Evolutionary conservation across 30 jellyfish, hydroid and myxozoan genomes (phyloP), one percentile per base, ranked within the genome.

Genomic region (Aurelia coerulea): DNA sequence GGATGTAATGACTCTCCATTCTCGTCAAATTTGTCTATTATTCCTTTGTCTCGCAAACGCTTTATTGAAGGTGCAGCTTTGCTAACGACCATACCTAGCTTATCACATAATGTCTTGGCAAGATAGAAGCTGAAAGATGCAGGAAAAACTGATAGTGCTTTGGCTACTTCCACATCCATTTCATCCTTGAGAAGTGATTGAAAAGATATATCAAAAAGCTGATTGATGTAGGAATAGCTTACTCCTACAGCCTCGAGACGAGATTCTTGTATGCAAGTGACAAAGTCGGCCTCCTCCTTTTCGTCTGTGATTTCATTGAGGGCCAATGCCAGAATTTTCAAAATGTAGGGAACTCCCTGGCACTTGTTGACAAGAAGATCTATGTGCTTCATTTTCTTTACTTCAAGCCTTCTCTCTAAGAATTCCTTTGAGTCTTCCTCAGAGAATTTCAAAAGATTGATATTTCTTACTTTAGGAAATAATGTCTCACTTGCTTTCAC

Each of bases 41-140:
- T 60, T 23, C 69, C 69, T 60, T 23, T 60, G 32, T 60, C 69
- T 60, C 69, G 3, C 69, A 60, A 60, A 60, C 69, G 69, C 35
- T 60, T 60, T n/a, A 60, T 23, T 16, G 35, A 8, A 42, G 53
- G 10, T 0, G 53, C 53, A 42, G 10, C 10, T 3, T 4, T 42
- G 35, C 35, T 23, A 5, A 60, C 35, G 32, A 23, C 10, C 35
- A 60, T n/a, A 8, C 35, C 35, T 6, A 60, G 13, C 69, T 60
- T 60, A 60, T 23, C 32, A 60, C 69, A 60, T 16, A 60, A 23
- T n/a, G 32, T 5, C 35, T 60, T 60, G 35, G 69, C 69, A 16
- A 60, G 10, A 60, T 23, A 16, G 33, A 16, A 60, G 69, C 34
- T 6, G 6, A 60, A 60, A 3, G 35, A 16, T 2, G 69, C 69